phyloP scores from a whole-genome alignment of 1,140 invertebrate genomes.

The Mamestra configurata region DNA sequence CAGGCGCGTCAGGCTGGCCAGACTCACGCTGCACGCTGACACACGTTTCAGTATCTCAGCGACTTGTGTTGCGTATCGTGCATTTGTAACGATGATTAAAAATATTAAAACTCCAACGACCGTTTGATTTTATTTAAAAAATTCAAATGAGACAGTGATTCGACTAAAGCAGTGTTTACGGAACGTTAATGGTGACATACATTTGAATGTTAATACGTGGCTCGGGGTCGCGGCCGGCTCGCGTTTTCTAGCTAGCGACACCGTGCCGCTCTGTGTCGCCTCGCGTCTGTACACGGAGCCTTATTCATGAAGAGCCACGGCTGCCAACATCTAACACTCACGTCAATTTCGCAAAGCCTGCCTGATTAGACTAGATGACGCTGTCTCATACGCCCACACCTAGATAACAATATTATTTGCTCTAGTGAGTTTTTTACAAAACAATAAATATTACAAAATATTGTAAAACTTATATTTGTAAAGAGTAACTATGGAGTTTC shows the following conservation, averaged over 20 bases:
- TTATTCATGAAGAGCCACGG: not conserved
- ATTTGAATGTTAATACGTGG: conserved; percentile 61
- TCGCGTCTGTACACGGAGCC: not conserved
- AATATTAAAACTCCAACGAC: not conserved
- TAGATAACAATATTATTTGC: too few species aligned
- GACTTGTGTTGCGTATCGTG: not conserved
- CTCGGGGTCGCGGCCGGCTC: conserved; percentile 47
- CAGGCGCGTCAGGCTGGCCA: too few species aligned
- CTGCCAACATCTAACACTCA: not conserved
- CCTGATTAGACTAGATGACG: conserved; percentile 1
- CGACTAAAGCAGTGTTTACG: conserved; percentile 53
- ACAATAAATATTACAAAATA: too few species aligned
- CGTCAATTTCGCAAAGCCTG: not conserved
- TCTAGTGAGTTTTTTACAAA: too few species aligned
- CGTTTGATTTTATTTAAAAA: conserved; percentile 28
- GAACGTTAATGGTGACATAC: conserved; percentile 61
- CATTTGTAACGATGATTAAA: not conserved
- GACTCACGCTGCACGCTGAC: too few species aligned
- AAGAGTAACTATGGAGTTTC: too few species aligned
- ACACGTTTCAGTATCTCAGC: not conserved
- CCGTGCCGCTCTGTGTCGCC: conserved; percentile 1
- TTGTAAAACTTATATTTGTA: too few species aligned
- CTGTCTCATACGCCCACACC: not conserved
- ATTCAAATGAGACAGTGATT: conserved; percentile 52
- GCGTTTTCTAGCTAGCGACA: conserved; percentile 16